These are phyloP conservation scores for Stomatorhinus walkeri DNA, from an alignment of 2,797 vertebrate species.

Conservation along the genomic window DNA sequence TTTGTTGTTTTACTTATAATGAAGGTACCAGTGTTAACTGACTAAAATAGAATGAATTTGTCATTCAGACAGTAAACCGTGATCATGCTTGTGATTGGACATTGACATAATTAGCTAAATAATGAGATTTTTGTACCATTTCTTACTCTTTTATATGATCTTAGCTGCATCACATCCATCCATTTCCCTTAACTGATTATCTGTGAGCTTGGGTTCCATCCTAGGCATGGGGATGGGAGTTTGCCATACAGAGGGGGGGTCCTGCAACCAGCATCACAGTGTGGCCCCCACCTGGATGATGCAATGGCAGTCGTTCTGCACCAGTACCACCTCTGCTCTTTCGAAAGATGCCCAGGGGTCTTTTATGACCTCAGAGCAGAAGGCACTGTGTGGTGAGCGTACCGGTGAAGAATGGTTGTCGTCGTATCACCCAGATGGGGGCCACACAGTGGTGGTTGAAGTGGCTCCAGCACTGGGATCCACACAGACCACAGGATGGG, in stretches of 20 bases:
- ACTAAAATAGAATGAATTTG: neutral
- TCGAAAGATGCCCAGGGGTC: neutral
- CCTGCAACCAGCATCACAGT: no score
- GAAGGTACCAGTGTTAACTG: neutral
- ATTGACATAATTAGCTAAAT: neutral
- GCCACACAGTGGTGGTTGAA: neutral
- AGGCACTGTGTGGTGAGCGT: neutral
- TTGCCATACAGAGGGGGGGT: no score
- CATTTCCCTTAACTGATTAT: neutral
- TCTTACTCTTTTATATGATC: neutral
- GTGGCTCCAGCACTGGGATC: neutral
- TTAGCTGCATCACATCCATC: neutral
- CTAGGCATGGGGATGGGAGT: neutral
- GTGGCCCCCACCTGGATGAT: neutral
- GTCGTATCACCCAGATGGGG: neutral
- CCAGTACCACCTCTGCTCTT: neutral
- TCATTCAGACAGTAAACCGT: neutral
- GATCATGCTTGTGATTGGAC: neutral
- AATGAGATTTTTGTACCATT: neutral
- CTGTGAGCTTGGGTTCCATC: neutral
- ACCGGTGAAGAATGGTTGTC: neutral
- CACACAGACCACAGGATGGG: no score
- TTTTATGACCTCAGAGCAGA: no score
- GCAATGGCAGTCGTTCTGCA: neutral
- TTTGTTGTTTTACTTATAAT: neutral